Evolutionary conservation across 2,888 invertebrate species (phyloP), one percentile per base, ranked within the genome.

Genomic region (Hirudinaria manillensis): DNA sequence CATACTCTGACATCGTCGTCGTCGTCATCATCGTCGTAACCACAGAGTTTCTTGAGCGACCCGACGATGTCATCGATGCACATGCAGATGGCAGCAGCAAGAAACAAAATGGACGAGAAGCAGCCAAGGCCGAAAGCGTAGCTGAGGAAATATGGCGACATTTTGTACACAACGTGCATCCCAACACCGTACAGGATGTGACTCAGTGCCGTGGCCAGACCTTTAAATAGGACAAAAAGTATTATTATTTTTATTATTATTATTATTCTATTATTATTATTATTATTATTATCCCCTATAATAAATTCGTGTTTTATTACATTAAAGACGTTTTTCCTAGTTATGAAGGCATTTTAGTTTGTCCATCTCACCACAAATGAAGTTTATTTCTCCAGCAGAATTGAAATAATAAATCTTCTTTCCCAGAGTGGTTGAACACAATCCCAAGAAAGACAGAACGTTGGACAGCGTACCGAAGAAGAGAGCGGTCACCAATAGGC

Each of bases 391-490:
- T n/a, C 84, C 84, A 21, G 85, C 83, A 6, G 84, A 84, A 79
- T 85, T 84, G 80, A 82, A 85, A 80, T 84, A 85, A 79, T 85
- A 84, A 55, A 85, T 83, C 79, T 84, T 85, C 79, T 81, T 83
- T 68, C 83, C 82, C 36, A 84, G 80, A 3, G 82, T 82, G 6
- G 82, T 81, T 1, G 84, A 82, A 77, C 83, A 83, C 19, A 84
- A 81, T 10, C 84, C 85, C 73, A 82, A 82, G 7, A 84, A 80
- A 10, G 84, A 83, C 27, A 85, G 80, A 27, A 83, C 79, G 13
- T 83, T 81, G 21, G 84, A 84, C 21, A 84, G 78, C 76, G 82
- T 81, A 13, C 84, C 84, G 74, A 84, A 83, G 10, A 82, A 80
- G 6, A 83, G 81, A 0, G 84, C 80, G 75, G 84, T 84, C 67